A percentile compares a stretch with the other conserved stretches of the same genome.
Conservation (phyloP, 92 coral and sea anemone species). For the Epizoanthus rinbou region DNA sequence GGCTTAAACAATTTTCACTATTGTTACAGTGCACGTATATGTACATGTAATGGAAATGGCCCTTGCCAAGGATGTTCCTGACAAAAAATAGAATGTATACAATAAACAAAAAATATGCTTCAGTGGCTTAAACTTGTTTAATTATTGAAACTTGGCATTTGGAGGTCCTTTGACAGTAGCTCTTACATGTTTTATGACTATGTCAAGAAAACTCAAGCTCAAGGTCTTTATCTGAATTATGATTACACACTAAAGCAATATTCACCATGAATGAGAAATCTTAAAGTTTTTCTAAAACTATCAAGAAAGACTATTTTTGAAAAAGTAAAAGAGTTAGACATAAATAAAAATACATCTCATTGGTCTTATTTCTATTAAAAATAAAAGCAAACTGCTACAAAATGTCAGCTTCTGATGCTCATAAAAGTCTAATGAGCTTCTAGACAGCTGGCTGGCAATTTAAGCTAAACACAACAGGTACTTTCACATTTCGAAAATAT, state of each 20-base stretch:
- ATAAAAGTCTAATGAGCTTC: conserved; percentile 40
- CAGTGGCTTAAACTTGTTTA: conserved; percentile 25
- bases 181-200: conserved; percentile 38
- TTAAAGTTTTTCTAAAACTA: background rate
- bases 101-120: conserved; percentile 29
- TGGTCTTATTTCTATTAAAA: conserved; percentile 6
- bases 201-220: background rate
- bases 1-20: background rate
- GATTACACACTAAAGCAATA: background rate
- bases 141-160: conserved; percentile 32
- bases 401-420: conserved; percentile 46
- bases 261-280: background rate
- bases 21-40: background rate
- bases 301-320: background rate
- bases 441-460: conserved; percentile 38
- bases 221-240: background rate
- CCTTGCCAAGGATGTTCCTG: background rate
- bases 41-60: background rate
- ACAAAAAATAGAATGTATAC: conserved; percentile 13
- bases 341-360: background rate
- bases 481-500: conserved; percentile 11
- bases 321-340: background rate
- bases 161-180: conserved; percentile 6
- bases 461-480: conserved; percentile 35
- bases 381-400: conserved; percentile 20